Conservation (phyloP, 2,113 vertebrate genomes). For the Urocitellus parryii region DNA sequence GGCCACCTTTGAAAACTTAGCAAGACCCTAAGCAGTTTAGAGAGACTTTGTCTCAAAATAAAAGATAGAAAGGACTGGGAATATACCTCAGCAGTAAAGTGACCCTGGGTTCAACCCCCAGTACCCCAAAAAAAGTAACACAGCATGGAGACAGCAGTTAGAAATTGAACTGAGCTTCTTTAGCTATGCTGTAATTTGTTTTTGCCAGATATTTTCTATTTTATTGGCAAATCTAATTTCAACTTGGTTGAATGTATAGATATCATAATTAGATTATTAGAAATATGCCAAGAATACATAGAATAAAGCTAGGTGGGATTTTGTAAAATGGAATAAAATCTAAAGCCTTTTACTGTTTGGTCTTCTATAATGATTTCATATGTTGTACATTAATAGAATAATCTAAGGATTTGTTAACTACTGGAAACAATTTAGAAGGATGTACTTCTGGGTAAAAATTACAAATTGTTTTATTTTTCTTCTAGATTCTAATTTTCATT, state of each 20-base stretch:
- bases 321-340: background rate
- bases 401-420: background rate
- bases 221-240: background rate
- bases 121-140: background rate
- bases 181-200: background rate
- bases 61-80: no score
- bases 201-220: constrained; percentile 28
- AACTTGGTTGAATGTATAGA: background rate
- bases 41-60: no score
- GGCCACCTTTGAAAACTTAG: no score
- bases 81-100: no score
- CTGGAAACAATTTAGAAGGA: background rate
- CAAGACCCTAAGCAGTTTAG: no score
- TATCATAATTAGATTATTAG: background rate
- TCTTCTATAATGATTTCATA: constrained; percentile 10
- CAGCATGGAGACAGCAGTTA: background rate
- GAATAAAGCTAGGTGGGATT: background rate
- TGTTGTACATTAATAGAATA: background rate
- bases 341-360: background rate
- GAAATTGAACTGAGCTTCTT: background rate
- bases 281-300: background rate
- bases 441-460: background rate
- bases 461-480: background rate
- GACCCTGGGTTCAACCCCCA: no score
- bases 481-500: no score